Evolutionary conservation across 2,113 vertebrate species (phyloP), one percentile per base, ranked within the genome.

Genomic region (Lepisosteus osseus): DNA sequence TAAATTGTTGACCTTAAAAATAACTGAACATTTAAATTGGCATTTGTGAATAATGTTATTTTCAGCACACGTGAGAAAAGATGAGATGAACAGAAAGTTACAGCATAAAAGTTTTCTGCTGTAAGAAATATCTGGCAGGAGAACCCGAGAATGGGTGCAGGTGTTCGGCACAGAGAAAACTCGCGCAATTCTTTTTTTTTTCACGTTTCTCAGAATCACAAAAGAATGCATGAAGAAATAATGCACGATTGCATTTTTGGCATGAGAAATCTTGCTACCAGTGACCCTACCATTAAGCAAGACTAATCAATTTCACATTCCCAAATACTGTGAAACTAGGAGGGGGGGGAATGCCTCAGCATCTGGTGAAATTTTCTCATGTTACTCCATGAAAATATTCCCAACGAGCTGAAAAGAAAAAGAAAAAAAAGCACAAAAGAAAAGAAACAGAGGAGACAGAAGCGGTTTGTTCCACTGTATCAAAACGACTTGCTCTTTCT

Each of bases 231-330:
- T 68, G 72, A 61, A 54, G 43, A 75, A 75, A 51, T 67, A 71
- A 71, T 73, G 67, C 69, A 64, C 61, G 69, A 69, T 68, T 42
- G 57, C 76, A 71, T 70, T 68, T 74, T 75, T 76, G 66, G 66
- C 67, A 72, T 67, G 62, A 42, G 29, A 67, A 51, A 12, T 51
- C 57, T 9, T 3, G 63, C 72, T 61, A 14, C 67, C 57, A 57
- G 67, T 72, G 72, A 56, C 77, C 63, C 71, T 68, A 71, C 62
- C 67, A 70, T 67, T 51, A 67, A 65, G 78, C 55, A 61, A 62
- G 57, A 71, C 55, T 71, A 77, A 81, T 83, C 77, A 78, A 74
- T 80, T 79, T 13, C 70, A 59, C 54, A 56, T 69, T 74, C 63
- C 74, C 56, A 65, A 69, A 69, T 68, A 71, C 72, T 65, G 65